Evolutionary conservation across 2,797 vertebrate genomes (phyloP), one percentile per base, ranked within the genome.

Genomic region (Schizopygopsis malacanthus): DNA sequence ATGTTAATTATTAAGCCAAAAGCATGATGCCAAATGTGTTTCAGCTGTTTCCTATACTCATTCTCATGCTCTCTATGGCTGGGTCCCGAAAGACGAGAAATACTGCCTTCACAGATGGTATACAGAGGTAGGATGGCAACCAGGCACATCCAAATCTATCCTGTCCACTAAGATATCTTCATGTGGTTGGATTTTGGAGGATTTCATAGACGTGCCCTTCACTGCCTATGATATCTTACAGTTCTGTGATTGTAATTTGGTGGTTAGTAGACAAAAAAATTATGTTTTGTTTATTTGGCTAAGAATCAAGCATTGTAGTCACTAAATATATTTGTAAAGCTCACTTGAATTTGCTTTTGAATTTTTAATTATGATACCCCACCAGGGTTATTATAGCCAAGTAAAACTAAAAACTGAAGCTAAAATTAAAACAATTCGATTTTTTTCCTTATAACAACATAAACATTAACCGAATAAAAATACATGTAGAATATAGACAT

Each of bases 11-110:
- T 87, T 85, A 86, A 79, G 72, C 82, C 78, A 89, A 79, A 73
- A 86, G 87, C 79, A 87, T 88, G 79, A 88, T 91, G 76, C 89
- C 90, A 91, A 88, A 90, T 88, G 85, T 86, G 76, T 91, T 89
- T 87, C 87, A 89, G 83, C 88, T 88, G 89, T 88, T 81, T 79
- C 45, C 61, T 41, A 15, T 56, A n/a, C 43, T 13, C 2, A 20
- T 20, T 72, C 82, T 47, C 73, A 56, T 47, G 45, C 37, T 71
- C 71, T 20, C 11, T n/a, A 50, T 54, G 33, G 63, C 79, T 67
- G 12, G 16, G 20, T 52, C 45, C 47, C 47, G 10, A 81, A 69
- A 69, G 25, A 52, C 9, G 6, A 54, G 52, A 81, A 70, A 70
- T 6, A 10, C 6, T 37, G 16, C 16, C 13, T 39, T 69, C 20